These are phyloP conservation scores for Cryptomyrus ogoouensis DNA, from an alignment of 2,113 vertebrate species.

Conservation along the genomic window DNA sequence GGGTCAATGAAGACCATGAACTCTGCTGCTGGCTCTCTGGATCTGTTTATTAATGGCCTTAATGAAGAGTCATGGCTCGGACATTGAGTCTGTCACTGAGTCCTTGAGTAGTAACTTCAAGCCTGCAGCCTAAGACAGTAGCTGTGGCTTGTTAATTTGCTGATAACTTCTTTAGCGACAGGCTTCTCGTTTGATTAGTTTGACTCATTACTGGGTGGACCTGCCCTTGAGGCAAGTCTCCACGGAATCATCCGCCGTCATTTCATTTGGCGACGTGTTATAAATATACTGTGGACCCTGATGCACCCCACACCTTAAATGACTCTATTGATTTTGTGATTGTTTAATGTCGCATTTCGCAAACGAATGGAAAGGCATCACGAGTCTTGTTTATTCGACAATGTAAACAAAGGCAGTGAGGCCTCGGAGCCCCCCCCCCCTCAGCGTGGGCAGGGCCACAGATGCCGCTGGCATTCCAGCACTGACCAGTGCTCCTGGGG, in stretches of 20 bases:
- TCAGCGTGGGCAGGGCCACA: neutral
- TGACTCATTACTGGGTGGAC: neutral
- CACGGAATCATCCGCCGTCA: neutral
- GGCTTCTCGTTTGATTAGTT: neutral
- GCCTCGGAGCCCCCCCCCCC: neutral
- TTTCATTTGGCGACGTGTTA: slow-evolving; percentile 4
- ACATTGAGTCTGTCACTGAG: neutral
- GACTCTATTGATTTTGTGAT: slow-evolving; percentile 13
- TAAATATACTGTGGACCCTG: neutral
- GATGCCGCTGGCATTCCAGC: neutral
- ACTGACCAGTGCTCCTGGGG: slow-evolving; percentile 60
- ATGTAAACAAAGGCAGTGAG: neutral
- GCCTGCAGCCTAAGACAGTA: neutral
- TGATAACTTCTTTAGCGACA: neutral
- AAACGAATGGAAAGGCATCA: neutral
- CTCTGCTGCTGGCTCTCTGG: neutral
- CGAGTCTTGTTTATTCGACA: neutral
- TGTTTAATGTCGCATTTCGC: neutral
- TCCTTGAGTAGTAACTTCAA: neutral
- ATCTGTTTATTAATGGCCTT: neutral
- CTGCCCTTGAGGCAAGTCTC: neutral
- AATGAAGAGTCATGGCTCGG: neutral
- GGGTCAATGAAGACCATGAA: neutral
- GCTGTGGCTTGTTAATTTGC: neutral
- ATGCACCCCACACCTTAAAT: neutral